Conservation (phyloP, 2,797 vertebrate genomes). For the Simalia tracyae region DNA sequence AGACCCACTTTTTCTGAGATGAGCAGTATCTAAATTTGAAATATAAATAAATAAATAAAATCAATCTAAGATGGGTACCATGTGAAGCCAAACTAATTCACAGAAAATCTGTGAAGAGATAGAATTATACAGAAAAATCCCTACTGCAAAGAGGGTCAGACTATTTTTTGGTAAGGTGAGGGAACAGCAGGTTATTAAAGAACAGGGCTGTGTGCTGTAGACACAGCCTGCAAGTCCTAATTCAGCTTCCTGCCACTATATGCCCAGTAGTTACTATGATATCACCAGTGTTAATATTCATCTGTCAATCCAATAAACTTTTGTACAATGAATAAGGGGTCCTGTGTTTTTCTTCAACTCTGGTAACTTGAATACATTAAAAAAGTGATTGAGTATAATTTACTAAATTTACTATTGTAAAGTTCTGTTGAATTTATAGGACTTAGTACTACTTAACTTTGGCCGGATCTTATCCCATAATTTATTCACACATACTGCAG, state of each 20-base stretch:
- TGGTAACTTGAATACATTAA: not conserved
- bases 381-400: not conserved
- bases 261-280: not conserved
- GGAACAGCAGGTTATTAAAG: not conserved
- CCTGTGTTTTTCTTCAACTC: not conserved
- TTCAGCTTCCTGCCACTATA: not conserved
- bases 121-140: slow-evolving; percentile 22
- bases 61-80: not conserved
- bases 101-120: not conserved
- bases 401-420: not conserved
- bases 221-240: not conserved
- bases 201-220: not conserved
- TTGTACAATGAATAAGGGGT: not conserved
- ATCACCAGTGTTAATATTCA: not conserved
- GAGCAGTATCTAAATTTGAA: no score
- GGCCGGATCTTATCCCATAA: not conserved
- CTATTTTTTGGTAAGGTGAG: not conserved
- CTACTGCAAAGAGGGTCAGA: not conserved
- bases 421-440: not conserved
- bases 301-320: not conserved
- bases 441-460: not conserved
- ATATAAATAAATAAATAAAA: no score
- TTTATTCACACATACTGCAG: slow-evolving; percentile 45
- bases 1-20: not conserved
- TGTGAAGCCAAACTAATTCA: not conserved